Conservation (phyloP, 1,140 invertebrate genomes). For the Druon quercuslanigerum region DNA sequence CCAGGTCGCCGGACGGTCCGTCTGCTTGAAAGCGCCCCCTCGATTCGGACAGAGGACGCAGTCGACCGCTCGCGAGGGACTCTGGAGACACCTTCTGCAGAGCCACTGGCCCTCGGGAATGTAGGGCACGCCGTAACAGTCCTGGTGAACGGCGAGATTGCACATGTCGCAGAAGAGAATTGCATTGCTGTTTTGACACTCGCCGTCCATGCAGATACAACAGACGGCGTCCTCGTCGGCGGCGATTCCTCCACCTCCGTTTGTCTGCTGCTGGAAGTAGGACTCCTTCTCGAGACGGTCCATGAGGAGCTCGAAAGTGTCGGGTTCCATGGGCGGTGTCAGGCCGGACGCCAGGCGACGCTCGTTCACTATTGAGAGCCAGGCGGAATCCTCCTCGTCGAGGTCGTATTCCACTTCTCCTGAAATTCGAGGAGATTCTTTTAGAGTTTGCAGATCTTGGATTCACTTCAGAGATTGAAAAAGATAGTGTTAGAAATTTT, state of each 20-base stretch:
- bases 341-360: conserved; percentile 82
- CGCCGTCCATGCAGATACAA: conserved; percentile 95
- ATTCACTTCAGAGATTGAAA: too few relatives aligned
- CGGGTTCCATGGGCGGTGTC: conserved; percentile 83
- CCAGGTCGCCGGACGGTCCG: conserved; percentile 93
- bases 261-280: conserved; percentile 91
- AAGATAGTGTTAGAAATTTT: too few relatives aligned
- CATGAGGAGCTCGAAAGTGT: conserved; percentile 96
- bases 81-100: conserved; percentile 95
- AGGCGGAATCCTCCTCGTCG: conserved; percentile 97
- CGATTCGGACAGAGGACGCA: conserved; percentile 98
- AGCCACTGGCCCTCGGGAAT: conserved; percentile 99
- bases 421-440: conserved; percentile 46
- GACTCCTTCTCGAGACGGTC: conserved; percentile 98
- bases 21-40: conserved; percentile 99
- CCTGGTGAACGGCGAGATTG: conserved; percentile 98
- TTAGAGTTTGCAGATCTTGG: too few relatives aligned
- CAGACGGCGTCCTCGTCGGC: conserved; percentile 99
- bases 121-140: conserved; percentile 99
- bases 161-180: conserved; percentile 99
- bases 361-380: conserved; percentile 93
- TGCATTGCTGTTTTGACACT: conserved; percentile 96
- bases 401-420: conserved; percentile 96
- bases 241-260: conserved; percentile 79
- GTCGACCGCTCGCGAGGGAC: conserved; percentile 95